Evolutionary conservation across 1,140 invertebrate genomes (phyloP).

Genomic region (Drosophila miranda): DNA sequence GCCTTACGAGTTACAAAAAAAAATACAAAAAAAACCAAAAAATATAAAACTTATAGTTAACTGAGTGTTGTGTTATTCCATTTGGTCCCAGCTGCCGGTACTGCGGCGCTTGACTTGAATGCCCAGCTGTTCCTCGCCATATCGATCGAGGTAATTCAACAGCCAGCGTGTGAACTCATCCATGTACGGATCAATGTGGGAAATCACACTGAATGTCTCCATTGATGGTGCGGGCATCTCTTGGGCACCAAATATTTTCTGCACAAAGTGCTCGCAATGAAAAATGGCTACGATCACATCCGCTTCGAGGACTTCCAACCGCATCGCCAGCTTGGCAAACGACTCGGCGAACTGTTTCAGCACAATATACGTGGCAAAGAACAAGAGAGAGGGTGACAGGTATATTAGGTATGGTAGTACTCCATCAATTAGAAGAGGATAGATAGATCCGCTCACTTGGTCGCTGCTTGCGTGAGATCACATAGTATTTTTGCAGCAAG

Average conservation of each 20-base stretch:
- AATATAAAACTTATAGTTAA: too few species aligned
- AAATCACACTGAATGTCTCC: constrained; percentile 45
- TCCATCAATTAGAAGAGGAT: constrained; percentile 23
- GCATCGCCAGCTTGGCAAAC: constrained; percentile 68
- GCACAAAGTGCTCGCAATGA: constrained; percentile 69
- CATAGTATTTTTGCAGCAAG: constrained; percentile 69
- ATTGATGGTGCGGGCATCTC: constrained; percentile 46
- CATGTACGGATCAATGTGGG: constrained; percentile 62
- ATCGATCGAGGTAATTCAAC: constrained; percentile 40
- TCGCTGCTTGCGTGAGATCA: constrained; percentile 55
- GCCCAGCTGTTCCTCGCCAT: constrained; percentile 32
- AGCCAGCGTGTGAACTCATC: constrained; percentile 67
- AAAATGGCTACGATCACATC: constrained; percentile 68
- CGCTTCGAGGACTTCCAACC: constrained; percentile 56
- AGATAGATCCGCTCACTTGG: constrained; percentile 46
- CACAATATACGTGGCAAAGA: constrained; percentile 44
- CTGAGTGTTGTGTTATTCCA: too few species aligned
- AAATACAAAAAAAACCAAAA: too few species aligned
- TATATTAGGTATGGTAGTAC: too few species aligned
- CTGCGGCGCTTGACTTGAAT: constrained; percentile 26
- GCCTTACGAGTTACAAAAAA: too few species aligned
- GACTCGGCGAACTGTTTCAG: constrained; percentile 76
- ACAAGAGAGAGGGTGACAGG: constrained; percentile 5
- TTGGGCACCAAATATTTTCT: constrained; percentile 51
- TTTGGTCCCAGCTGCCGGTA: constrained; percentile 1